Conservation (phyloP, 1,140 invertebrate species). For the Euura saliciscinereae region DNA sequence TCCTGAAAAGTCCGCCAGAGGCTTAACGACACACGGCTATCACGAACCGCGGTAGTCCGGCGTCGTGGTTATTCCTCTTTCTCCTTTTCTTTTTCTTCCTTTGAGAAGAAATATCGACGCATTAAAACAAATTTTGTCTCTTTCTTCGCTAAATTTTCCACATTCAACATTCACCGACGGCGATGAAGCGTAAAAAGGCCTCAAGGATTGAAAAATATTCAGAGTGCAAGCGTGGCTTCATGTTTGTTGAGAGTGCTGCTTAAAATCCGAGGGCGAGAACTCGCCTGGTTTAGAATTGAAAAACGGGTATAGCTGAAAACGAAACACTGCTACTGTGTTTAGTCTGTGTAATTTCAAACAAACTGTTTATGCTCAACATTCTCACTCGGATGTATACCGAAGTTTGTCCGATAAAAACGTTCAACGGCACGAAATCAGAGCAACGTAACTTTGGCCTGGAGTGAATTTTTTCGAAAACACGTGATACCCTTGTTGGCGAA, state of each 20-base stretch:
- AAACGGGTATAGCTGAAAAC: neutral
- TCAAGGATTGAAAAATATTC: neutral
- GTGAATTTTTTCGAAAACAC: neutral
- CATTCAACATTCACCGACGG: too few species aligned
- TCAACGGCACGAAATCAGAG: too few species aligned
- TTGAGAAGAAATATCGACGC: neutral
- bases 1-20: constrained; percentile 10
- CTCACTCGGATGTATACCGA: too few species aligned
- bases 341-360: neutral
- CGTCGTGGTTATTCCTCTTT: neutral
- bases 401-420: too few species aligned
- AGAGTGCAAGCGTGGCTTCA: neutral
- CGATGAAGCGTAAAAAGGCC: neutral
- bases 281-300: neutral
- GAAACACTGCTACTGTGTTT: neutral
- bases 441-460: too few species aligned
- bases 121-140: too few species aligned
- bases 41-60: neutral
- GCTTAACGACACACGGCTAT: constrained; percentile 11
- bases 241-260: neutral
- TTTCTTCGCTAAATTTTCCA: too few species aligned
- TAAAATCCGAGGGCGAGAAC: neutral
- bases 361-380: too few species aligned
- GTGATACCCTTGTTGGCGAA: neutral
- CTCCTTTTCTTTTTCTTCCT: neutral